Evolutionary conservation across 2,888 invertebrate species (phyloP).

Genomic region (Corbicula japonica): DNA sequence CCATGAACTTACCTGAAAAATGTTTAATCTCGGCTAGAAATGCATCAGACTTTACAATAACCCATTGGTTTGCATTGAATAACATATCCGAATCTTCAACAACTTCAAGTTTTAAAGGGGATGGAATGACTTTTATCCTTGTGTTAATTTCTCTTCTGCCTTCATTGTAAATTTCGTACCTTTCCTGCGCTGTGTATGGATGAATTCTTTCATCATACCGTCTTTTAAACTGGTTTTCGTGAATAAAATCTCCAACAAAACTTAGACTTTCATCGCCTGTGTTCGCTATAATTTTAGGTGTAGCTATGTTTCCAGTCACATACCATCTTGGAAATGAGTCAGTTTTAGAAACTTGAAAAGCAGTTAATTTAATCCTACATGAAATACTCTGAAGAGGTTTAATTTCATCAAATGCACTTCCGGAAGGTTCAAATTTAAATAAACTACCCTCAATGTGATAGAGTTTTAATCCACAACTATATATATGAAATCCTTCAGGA

Average conservation of each 20-base stretch:
- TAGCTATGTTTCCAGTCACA: slow-evolving; percentile 56
- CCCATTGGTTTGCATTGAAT: slow-evolving; percentile 65
- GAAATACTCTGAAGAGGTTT: slow-evolving; percentile 47
- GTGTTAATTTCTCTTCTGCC: neutral
- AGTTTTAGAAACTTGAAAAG: slow-evolving; percentile 67
- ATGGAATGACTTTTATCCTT: slow-evolving; percentile 49
- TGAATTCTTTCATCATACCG: slow-evolving; percentile 37
- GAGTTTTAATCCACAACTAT: slow-evolving; percentile 49
- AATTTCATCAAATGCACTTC: slow-evolving; percentile 47
- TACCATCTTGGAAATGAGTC: slow-evolving; percentile 78
- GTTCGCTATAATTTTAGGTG: slow-evolving; percentile 64
- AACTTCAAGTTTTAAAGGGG: slow-evolving; percentile 42
- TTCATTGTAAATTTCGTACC: slow-evolving; percentile 41
- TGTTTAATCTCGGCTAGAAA: slow-evolving; percentile 64
- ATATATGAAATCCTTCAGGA: slow-evolving; percentile 52
- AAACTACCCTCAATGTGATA: slow-evolving; percentile 71
- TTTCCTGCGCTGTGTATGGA: slow-evolving; percentile 43
- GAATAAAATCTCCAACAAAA: slow-evolving; percentile 67
- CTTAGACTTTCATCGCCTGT: slow-evolving; percentile 70
- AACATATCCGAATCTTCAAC: slow-evolving; percentile 28
- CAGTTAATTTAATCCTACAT: slow-evolving; percentile 56
- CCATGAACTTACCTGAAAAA: slow-evolving; percentile 68
- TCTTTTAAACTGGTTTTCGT: slow-evolving; percentile 69
- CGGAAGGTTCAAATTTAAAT: slow-evolving; percentile 61
- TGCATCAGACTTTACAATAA: slow-evolving; percentile 55